phyloP scores from a whole-genome alignment of 30 jellyfish, hydroid and myxozoan species.

The Catostylus mosaicus region DNA sequence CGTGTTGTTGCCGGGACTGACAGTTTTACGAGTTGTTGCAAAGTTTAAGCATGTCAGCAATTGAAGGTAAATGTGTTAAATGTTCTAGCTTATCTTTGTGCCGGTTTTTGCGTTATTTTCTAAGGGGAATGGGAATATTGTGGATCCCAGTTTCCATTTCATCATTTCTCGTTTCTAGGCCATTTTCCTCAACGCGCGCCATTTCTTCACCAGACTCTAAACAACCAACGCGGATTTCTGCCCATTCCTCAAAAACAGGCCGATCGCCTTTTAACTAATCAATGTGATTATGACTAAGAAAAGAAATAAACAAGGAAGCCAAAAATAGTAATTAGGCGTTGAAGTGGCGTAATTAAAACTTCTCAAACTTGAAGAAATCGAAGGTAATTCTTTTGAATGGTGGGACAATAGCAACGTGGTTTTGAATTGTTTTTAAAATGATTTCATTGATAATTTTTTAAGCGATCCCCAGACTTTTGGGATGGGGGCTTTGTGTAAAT shows the following conservation, averaged over 20 bases:
- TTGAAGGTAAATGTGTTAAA: conserved; percentile 11
- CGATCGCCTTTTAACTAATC: no score
- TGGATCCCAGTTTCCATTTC: conserved; percentile 59
- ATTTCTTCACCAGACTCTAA: conserved; percentile 77
- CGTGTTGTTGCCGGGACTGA: not conserved
- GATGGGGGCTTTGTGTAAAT: no score
- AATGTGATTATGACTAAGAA: no score
- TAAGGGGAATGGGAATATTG: conserved; percentile 62
- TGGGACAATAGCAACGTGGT: no score
- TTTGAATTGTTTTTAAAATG: no score
- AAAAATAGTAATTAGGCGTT: no score
- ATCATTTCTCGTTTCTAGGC: conserved; percentile 74
- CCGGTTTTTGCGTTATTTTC: not conserved
- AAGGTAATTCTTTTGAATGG: no score
- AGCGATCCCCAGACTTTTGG: no score
- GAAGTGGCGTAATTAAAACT: no score
- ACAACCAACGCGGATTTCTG: conserved; percentile 51
- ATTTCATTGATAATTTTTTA: no score
- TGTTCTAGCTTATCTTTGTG: not conserved
- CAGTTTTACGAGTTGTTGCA: not conserved
- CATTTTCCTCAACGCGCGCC: conserved; percentile 67
- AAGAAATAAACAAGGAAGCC: no score
- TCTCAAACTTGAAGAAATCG: no score
- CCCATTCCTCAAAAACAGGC: conserved; percentile 41
- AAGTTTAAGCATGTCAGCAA: conserved; percentile 11